These are phyloP conservation scores for Ginglymostoma cirratum DNA, from an alignment of 2,113 vertebrate genomes.

Conservation along the genomic window DNA sequence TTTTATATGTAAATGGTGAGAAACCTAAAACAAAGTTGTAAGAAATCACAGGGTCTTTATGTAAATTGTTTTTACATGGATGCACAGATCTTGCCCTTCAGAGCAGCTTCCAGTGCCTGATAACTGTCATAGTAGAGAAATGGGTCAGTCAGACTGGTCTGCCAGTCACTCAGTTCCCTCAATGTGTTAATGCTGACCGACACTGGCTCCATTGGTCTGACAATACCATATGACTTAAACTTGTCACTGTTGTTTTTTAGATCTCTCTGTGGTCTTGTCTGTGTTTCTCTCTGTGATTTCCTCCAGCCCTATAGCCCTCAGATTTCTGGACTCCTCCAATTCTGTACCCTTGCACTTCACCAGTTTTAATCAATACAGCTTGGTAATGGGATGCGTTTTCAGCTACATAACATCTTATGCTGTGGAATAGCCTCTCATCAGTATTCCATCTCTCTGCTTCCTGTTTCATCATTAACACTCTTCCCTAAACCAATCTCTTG, in stretches of 20 bases:
- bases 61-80: not conserved
- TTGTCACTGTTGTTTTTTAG: not conserved
- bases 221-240: not conserved
- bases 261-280: not conserved
- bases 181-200: not conserved
- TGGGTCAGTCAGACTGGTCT: not conserved
- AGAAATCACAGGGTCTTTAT: not conserved
- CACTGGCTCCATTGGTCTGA: too few species aligned
- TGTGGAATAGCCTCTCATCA: not conserved
- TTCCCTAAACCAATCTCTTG: not conserved
- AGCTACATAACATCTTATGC: not conserved
- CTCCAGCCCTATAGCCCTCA: not conserved
- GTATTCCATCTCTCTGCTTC: not conserved
- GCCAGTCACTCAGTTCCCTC: not conserved
- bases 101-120: not conserved
- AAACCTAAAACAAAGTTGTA: not conserved
- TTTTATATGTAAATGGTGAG: not conserved
- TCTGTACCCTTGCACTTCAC: too few species aligned
- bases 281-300: not conserved
- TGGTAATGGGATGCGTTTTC: not conserved
- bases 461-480: not conserved
- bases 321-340: too few species aligned
- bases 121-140: not conserved
- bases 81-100: not conserved
- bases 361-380: too few species aligned